Evolutionary conservation across 2,888 invertebrate species (phyloP).

Genomic region (Yponomeuta evonymella): DNA sequence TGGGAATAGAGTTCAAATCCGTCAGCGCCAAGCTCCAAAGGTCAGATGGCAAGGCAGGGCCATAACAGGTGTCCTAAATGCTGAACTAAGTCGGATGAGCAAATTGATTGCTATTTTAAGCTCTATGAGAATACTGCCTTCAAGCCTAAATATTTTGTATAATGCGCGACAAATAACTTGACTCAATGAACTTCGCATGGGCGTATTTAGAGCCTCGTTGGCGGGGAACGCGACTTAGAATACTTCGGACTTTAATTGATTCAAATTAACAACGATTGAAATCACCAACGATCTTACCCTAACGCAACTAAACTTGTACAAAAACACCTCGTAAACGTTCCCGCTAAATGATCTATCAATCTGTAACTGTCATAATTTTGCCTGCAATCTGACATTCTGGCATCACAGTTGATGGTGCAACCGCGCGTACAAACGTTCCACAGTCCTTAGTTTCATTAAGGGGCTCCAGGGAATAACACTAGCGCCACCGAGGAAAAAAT

Average conservation of each 20-base stretch:
- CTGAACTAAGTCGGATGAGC: background rate
- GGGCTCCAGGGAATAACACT: too few species aligned
- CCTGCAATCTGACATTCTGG: background rate
- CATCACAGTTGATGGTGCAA: background rate
- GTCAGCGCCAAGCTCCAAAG: background rate
- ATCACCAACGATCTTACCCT: too few species aligned
- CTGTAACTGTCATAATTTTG: background rate
- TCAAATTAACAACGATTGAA: too few species aligned
- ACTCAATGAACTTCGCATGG: too few species aligned
- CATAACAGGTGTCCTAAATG: constrained; percentile 14
- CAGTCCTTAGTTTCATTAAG: background rate
- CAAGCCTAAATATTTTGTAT: too few species aligned
- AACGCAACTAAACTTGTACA: background rate
- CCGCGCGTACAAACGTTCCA: background rate
- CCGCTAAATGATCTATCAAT: background rate
- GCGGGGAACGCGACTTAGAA: too few species aligned
- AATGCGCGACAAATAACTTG: too few species aligned
- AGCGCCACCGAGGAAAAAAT: too few species aligned
- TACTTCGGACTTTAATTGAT: too few species aligned
- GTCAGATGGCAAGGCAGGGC: constrained; percentile 3
- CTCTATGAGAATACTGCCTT: background rate
- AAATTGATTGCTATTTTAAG: background rate
- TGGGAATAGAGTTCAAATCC: background rate
- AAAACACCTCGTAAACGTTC: background rate
- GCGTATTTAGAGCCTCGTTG: too few species aligned